Evolutionary conservation across 2,888 invertebrate genomes (phyloP), one percentile per base, ranked within the genome.

Genomic region (Platerodrilus igneus): DNA sequence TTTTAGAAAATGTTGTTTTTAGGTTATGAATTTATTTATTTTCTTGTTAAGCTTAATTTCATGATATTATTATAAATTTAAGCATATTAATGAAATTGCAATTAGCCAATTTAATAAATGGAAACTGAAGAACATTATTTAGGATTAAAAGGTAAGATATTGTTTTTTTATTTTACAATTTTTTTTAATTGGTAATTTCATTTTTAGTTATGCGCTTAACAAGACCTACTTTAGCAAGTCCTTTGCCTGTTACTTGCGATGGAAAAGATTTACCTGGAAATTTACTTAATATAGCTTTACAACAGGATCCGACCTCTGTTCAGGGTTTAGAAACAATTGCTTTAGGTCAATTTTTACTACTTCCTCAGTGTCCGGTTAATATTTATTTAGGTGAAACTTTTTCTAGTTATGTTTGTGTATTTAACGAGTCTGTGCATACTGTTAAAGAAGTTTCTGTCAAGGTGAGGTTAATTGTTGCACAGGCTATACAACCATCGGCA

Each of bases 351-450:
- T 89, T 94, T 64, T 74, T 97, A 58, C 74, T 95, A 38, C 71
- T 97, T 33, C 97, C 97, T 8, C 96, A 96, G 72, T 93, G 90
- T 66, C 96, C 97, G 70, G 96, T 96, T 3, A 96, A 93, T 64
- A 95, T 99, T 56, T 97, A 96, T 67, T 74, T 99, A 27, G 99
- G 95, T 10, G 97, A 99, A 75, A 96, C 94, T 8, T 97, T 99
- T 71, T 90, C 96, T 2, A 94, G 96, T 65, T 96, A 95, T 64
- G 85, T 99, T 42, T 94, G 93, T 70, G 90, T 97, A 36, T 93
- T 95, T 62, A 97, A 97, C 73, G 93, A 95, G 67, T 92, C 93
- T 28, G 79, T 79, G 46, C 85, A 89, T 64, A 70, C 79, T 8
- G 92, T 90, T 14, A 80, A 81, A 56, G 86, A 91, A 70, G 86